Evolutionary conservation across 2,113 vertebrate species (phyloP).

Genomic region (Colius striatus): DNA sequence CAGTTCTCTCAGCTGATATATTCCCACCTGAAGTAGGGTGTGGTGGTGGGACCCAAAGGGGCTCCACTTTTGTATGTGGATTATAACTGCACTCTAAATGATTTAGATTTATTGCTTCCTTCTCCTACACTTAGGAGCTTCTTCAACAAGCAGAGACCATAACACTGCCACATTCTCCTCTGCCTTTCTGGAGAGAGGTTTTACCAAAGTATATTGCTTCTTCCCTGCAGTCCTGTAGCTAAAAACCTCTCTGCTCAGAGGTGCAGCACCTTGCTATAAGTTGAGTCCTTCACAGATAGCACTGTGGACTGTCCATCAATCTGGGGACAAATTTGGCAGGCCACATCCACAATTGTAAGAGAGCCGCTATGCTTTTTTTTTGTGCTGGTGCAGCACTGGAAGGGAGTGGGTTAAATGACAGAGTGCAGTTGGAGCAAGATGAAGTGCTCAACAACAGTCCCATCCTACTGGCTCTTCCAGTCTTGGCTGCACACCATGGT

Average conservation of each 20-base stretch:
- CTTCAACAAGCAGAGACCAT: background rate
- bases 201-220: background rate
- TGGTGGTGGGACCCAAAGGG: background rate
- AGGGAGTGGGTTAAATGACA: background rate
- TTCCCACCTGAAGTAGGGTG: background rate
- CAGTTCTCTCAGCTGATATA: background rate
- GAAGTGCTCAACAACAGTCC: background rate
- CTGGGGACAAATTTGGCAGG: background rate
- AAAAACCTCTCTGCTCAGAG: background rate
- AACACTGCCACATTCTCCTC: background rate
- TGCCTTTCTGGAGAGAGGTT: background rate
- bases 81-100: background rate
- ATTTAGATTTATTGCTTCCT: background rate
- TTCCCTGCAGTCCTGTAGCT: background rate
- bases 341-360: accelerated
- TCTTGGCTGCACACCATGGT: background rate
- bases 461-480: conserved; percentile 7
- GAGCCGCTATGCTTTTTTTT: background rate
- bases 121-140: accelerated
- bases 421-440: background rate
- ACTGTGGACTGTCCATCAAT: accelerated
- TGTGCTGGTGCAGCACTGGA: background rate
- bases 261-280: background rate
- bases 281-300: accelerated
- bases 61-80: background rate